A percentile compares a stretch with the other conserved stretches of the same genome.
These are phyloP conservation scores for Mercenaria mercenaria DNA, from an alignment of 1,140 invertebrate genomes.

Conservation along the genomic window DNA sequence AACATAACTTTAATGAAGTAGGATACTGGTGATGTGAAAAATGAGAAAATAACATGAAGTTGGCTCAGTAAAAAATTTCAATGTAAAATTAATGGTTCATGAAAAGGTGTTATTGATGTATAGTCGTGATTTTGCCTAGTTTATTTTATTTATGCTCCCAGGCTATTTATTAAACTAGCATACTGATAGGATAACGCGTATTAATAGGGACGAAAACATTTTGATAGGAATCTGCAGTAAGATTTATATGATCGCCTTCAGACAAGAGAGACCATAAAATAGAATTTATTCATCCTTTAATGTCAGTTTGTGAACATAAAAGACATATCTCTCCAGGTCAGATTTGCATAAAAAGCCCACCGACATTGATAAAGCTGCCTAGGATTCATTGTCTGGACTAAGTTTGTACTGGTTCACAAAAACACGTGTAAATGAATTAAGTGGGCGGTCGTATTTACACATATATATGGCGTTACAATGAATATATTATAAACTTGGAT, in stretches of 20 bases:
- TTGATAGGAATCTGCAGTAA: slow-evolving; percentile 52
- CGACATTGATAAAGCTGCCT: slow-evolving; percentile 41
- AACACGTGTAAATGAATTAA: no score
- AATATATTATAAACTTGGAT: no score
- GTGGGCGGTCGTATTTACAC: no score
- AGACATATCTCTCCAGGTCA: slow-evolving; percentile 46
- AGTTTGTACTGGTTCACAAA: no score
- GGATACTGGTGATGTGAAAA: slow-evolving; percentile 18
- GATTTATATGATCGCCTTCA: slow-evolving; percentile 62
- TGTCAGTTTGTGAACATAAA: slow-evolving; percentile 65
- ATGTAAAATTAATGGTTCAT: slow-evolving; percentile 58
- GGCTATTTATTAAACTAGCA: slow-evolving; percentile 25
- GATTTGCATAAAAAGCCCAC: slow-evolving; percentile 66
- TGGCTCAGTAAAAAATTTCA: slow-evolving; percentile 26
- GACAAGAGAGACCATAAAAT: slow-evolving; percentile 52
- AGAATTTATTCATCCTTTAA: slow-evolving; percentile 61
- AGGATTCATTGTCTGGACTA: no score
- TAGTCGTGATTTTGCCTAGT: slow-evolving; percentile 21
- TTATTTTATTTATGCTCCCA: slow-evolving; percentile 45
- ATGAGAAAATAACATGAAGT: slow-evolving; percentile 49
- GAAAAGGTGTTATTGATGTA: slow-evolving; percentile 43
- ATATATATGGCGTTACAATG: no score
- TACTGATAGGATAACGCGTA: slow-evolving; percentile 28
- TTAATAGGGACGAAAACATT: slow-evolving; percentile 19
- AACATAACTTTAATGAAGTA: slow-evolving; percentile 34